phyloP scores from a whole-genome alignment of 2,797 vertebrate genomes.

The Falco columbarius region DNA sequence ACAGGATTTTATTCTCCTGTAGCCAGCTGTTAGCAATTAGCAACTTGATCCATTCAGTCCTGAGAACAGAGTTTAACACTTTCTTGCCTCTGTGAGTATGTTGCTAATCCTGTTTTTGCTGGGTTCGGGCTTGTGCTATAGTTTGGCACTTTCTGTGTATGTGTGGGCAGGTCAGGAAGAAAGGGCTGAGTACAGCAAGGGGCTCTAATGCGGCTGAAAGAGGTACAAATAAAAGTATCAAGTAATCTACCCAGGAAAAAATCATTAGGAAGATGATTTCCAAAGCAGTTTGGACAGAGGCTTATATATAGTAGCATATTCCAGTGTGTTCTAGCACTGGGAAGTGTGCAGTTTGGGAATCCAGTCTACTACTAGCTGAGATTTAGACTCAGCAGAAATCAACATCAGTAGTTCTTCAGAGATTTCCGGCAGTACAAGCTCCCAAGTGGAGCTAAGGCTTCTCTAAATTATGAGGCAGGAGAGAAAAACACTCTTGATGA shows the following conservation, averaged over 20 bases:
- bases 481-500: background rate
- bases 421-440: background rate
- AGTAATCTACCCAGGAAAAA: background rate
- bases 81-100: conserved; percentile 53
- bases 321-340: background rate
- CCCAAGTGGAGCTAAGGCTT: background rate
- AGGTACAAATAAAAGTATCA: background rate
- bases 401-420: background rate
- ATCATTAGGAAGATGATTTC: background rate
- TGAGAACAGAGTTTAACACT: conserved; percentile 63
- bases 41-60: conserved; percentile 54
- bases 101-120: conserved; percentile 51
- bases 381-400: background rate
- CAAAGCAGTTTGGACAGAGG: background rate
- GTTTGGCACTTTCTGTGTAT: background rate
- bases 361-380: background rate
- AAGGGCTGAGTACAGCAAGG: background rate
- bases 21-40: conserved; percentile 76
- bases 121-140: background rate
- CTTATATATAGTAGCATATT: background rate
- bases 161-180: conserved; percentile 15
- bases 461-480: background rate
- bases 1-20: conserved; percentile 47
- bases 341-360: background rate
- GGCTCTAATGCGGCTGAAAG: background rate